phyloP scores from a whole-genome alignment of 2,797 vertebrate genomes.

The Propithecus perrieri region DNA sequence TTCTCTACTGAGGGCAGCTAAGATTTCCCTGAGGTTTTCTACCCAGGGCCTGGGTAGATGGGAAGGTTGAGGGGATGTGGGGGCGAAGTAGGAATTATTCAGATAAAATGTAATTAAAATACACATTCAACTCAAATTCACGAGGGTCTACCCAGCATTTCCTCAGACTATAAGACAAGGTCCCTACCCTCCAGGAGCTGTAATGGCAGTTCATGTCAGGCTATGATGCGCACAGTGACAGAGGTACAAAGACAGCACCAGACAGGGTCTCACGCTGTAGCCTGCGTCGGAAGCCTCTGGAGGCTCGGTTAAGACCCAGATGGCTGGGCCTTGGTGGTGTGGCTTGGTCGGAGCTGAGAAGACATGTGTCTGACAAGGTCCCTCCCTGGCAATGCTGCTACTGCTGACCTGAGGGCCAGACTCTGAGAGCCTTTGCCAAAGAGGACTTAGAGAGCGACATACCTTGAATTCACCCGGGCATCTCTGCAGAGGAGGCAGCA shows the following conservation, averaged over 20 bases:
- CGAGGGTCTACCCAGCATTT: background rate
- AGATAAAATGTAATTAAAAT: background rate
- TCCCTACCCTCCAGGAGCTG: background rate
- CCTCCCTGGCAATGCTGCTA: background rate
- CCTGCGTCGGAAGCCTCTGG: background rate
- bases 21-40: too few relatives aligned
- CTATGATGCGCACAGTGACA: background rate
- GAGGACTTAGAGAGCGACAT: background rate
- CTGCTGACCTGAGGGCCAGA: background rate
- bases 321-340: background rate
- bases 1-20: background rate
- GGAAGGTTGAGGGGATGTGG: background rate
- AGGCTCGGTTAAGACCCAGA: too few relatives aligned
- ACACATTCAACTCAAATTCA: background rate
- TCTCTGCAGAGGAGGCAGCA: background rate
- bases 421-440: background rate
- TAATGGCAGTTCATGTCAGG: background rate
- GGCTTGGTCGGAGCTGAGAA: background rate
- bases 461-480: background rate
- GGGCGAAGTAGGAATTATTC: background rate
- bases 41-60: background rate
- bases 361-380: background rate
- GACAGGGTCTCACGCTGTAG: background rate
- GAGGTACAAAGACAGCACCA: background rate
- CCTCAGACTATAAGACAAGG: background rate